Evolutionary conservation across 1,140 invertebrate species (phyloP).

Genomic region (Magallana ariakensis): DNA sequence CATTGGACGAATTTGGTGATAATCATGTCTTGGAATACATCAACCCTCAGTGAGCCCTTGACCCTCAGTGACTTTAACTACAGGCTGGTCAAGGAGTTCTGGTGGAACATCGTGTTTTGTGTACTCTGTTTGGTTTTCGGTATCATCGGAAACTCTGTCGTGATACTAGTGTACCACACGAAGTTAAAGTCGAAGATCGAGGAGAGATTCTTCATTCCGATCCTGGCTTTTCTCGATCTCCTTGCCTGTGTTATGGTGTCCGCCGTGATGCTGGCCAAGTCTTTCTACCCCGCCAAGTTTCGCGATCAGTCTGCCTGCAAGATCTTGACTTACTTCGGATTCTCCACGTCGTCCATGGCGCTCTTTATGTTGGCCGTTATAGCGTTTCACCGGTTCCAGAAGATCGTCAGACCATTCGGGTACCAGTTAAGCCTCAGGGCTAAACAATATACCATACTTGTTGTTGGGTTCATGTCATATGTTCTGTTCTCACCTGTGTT

Average conservation of each 20-base stretch:
- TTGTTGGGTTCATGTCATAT: background rate
- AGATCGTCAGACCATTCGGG: conserved; percentile 54
- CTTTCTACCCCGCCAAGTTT: conserved; percentile 44
- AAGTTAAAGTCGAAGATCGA: conserved; percentile 33
- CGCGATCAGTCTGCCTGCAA: conserved; percentile 45
- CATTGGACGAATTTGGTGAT: background rate
- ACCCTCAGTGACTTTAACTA: background rate
- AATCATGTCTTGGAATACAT: background rate
- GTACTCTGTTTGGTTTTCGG: background rate
- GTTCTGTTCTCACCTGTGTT: conserved; percentile 44
- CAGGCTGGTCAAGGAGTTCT: background rate
- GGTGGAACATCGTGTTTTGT: conserved; percentile 21
- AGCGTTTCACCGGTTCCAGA: conserved; percentile 50
- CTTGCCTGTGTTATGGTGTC: conserved; percentile 45
- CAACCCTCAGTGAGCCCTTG: background rate
- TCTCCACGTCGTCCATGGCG: conserved; percentile 47
- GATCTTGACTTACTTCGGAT: conserved; percentile 44
- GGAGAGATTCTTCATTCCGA: conserved; percentile 53
- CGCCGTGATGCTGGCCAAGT: conserved; percentile 37
- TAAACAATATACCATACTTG: conserved; percentile 37
- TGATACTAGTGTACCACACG: conserved; percentile 39
- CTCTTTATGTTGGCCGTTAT: conserved; percentile 50
- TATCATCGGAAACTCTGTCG: conserved; percentile 41
- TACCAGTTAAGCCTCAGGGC: conserved; percentile 44
- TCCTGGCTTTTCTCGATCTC: conserved; percentile 50